Base-by-base conservation (phyloP, 2,797 vertebrate genomes). In the Rhinichthys osculus region DNA sequence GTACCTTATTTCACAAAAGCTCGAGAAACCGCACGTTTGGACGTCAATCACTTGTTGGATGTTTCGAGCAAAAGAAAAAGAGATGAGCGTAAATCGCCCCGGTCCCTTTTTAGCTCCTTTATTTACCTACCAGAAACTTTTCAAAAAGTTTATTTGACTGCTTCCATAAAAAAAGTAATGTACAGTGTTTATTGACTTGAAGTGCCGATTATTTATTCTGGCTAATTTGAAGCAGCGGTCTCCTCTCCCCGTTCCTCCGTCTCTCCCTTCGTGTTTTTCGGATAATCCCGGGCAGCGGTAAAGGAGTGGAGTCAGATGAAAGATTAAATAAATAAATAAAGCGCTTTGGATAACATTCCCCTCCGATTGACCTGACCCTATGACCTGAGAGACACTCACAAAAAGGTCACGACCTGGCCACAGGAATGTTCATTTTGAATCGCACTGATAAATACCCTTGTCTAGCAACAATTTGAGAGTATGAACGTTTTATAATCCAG, bases 261-360 rank as follows among this genome's bases (percentile, higher is more conserved):
- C 87, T 69, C 80, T 74, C 67, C 30, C 84, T 54, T 76, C 81
- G 57, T 86, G 57, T 87, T 76, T 52, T 81, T 73, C 38, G 67
- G 50, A 91, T 90, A 92, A 94, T 93, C 92, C 92, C 86, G 87
- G 93, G 92, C 92, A 91, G 92, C 91, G 90, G 92, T 90, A 90
- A 92, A 93, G 91, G 64, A 90, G 77, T 77, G 30, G 91, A 91
- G 87, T 91, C 90, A 62, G 87, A 91, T 69, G 89, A 83, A 92
- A 94, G 94, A 95, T 95, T 93, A 95, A 94, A 94, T 94, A 95
- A 96, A 96, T 95, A 96, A 95, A 93, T 94, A 89, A 88, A 90
- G 91, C 90, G 88, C 93, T 90, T 92, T 70, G 90, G 93, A 94
- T 94, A 95, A 93, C 94, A 92, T 94, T 95, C 92, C 91, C 94